These are phyloP conservation scores for Tapirus terrestris DNA, from an alignment of 2,113 vertebrate genomes.

Conservation along the genomic window DNA sequence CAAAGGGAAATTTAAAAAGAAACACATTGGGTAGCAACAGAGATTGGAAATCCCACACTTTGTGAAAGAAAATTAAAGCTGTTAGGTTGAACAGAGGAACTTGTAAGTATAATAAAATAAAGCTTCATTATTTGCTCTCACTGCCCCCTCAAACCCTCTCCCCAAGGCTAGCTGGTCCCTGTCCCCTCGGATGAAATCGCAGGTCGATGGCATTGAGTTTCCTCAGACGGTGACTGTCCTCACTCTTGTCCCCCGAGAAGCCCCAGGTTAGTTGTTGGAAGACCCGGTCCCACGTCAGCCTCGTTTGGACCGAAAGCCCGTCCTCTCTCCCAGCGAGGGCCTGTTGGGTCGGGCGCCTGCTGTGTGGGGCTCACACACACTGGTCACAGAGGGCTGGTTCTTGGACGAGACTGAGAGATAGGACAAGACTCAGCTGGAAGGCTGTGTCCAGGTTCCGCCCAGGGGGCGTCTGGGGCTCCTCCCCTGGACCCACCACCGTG, in stretches of 20 bases:
- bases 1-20: background rate
- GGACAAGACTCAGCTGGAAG: background rate
- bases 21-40: accelerated
- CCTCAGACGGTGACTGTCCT: accelerated
- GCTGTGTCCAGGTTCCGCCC: background rate
- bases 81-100: no score
- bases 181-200: background rate
- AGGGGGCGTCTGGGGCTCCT: background rate
- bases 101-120: accelerated
- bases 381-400: background rate
- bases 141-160: no score
- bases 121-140: accelerated
- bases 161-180: accelerated
- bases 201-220: background rate
- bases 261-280: accelerated
- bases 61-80: background rate
- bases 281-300: accelerated
- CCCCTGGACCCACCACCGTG: accelerated
- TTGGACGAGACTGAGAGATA: background rate
- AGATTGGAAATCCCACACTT: background rate
- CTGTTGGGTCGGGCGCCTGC: background rate
- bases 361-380: background rate
- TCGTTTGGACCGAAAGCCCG: no score
- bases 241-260: no score
- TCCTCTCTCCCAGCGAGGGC: background rate